Percentiles rank a stretch among this genome's conserved stretches.
phyloP scores from a whole-genome alignment of 1,140 invertebrate genomes.

The Contarinia nasturtii region DNA sequence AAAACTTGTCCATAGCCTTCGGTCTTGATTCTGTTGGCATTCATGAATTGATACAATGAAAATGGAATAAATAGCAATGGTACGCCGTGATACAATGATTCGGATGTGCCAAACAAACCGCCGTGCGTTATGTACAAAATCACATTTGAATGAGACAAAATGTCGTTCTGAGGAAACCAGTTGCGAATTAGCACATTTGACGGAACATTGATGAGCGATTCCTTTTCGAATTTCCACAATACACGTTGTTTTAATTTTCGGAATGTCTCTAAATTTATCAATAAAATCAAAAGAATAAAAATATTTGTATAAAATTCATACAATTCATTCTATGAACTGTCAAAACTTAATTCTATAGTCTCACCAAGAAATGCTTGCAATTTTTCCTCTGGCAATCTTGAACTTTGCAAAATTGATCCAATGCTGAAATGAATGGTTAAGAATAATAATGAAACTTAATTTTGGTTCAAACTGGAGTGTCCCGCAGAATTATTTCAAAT shows the following conservation, averaged over 20 bases:
- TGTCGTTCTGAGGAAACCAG: slow-evolving; percentile 47
- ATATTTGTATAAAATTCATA: too few species aligned
- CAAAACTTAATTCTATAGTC: too few species aligned
- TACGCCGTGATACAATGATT: slow-evolving; percentile 30
- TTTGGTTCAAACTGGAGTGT: too few species aligned
- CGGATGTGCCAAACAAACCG: slow-evolving; percentile 30
- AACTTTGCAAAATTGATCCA: slow-evolving; percentile 38
- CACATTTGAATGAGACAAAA: slow-evolving; percentile 27
- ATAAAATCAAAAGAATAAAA: too few species aligned
- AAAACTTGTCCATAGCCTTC: not conserved
- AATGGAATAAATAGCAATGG: slow-evolving; percentile 33
- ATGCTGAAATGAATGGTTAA: too few species aligned
- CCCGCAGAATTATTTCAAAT: too few species aligned
- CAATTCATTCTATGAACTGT: too few species aligned
- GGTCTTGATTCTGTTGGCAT: not conserved
- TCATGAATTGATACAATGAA: slow-evolving; percentile 18
- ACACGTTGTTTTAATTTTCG: slow-evolving; percentile 29
- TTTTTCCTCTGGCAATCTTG: slow-evolving; percentile 26
- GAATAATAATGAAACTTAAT: too few species aligned
- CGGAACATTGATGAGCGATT: slow-evolving; percentile 27
- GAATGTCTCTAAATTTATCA: too few species aligned
- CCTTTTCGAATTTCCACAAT: slow-evolving; percentile 34
- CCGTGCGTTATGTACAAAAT: slow-evolving; percentile 35
- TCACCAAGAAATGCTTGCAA: slow-evolving; percentile 27
- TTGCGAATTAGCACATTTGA: slow-evolving; percentile 38